Conservation (phyloP, 2,888 invertebrate genomes). For the Andrena dorsata region DNA sequence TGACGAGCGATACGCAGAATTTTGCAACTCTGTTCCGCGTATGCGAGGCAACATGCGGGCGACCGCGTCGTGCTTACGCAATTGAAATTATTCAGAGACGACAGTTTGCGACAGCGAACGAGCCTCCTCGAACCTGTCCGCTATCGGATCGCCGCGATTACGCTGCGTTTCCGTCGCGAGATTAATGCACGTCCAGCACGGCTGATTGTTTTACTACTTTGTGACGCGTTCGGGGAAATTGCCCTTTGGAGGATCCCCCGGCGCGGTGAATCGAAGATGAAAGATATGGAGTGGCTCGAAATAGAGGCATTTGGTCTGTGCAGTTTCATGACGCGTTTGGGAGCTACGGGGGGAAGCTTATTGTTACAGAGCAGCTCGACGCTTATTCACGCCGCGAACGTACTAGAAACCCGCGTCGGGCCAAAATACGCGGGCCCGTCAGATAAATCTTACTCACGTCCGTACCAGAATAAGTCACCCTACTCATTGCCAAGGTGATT, state of each 20-base stretch:
- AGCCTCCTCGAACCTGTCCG: slow-evolving; percentile 7
- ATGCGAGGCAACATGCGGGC: background rate
- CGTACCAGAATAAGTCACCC: slow-evolving; percentile 73
- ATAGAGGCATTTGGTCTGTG: slow-evolving; percentile 15
- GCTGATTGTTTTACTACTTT: slow-evolving; percentile 13
- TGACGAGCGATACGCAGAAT: background rate
- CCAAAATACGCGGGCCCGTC: slow-evolving; percentile 58
- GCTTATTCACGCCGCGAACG: slow-evolving; percentile 32
- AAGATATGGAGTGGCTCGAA: background rate
- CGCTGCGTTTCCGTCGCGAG: slow-evolving; percentile 1
- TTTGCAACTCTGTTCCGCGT: slow-evolving; percentile 10
- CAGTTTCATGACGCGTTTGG: slow-evolving; percentile 9
- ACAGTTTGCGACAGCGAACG: slow-evolving; percentile 16
- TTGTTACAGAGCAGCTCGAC: slow-evolving; percentile 45
- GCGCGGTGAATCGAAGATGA: background rate
- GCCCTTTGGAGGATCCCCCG: background rate
- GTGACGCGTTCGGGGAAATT: background rate
- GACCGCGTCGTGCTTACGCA: slow-evolving; percentile 37
- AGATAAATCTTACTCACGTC: slow-evolving; percentile 69
- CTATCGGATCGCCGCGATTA: background rate
- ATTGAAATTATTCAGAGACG: slow-evolving; percentile 31
- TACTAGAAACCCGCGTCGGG: slow-evolving; percentile 38
- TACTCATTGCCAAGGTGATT: slow-evolving; percentile 77
- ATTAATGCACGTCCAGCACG: slow-evolving; percentile 32
- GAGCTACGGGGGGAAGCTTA: slow-evolving; percentile 21